Conservation (phyloP, 2,797 vertebrate genomes). For the Gymnoscopelus microlampas region DNA sequence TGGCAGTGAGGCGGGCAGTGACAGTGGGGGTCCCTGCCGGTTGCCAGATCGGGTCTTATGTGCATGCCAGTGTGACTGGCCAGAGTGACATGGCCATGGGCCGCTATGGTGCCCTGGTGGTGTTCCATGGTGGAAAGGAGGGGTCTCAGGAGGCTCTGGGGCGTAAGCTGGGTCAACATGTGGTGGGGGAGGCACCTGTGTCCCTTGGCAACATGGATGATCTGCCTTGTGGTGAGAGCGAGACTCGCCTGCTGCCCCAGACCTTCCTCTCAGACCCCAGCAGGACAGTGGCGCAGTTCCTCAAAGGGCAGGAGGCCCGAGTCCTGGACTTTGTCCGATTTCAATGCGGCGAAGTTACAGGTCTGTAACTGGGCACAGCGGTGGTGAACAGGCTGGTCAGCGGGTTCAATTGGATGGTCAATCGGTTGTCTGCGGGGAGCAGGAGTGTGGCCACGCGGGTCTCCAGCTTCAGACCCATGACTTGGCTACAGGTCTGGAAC, state of each 20-base stretch:
- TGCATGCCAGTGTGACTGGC: constrained; percentile 78
- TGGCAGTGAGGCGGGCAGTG: constrained; percentile 85
- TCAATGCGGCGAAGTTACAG: constrained; percentile 89
- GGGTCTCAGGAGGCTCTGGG: constrained; percentile 78
- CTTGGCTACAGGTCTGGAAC: too few relatives aligned
- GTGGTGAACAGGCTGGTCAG: too few relatives aligned
- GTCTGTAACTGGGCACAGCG: too few relatives aligned
- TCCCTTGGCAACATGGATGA: constrained; percentile 88
- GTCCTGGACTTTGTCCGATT: constrained; percentile 91
- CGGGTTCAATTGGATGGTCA: too few relatives aligned
- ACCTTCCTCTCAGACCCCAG: constrained; percentile 85
- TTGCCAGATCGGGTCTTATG: constrained; percentile 87
- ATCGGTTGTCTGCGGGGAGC: too few relatives aligned
- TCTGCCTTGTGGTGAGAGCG: constrained; percentile 81
- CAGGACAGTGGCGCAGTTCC: constrained; percentile 87
- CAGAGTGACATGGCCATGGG: constrained; percentile 82
- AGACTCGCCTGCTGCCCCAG: constrained; percentile 90
- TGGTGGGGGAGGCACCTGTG: constrained; percentile 89
- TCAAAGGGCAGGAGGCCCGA: constrained; percentile 79
- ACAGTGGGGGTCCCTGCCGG: constrained; percentile 82
- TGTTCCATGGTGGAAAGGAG: constrained; percentile 81
- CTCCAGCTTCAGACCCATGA: too few relatives aligned
- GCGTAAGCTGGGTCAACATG: constrained; percentile 87
- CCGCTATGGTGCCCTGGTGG: constrained; percentile 87
- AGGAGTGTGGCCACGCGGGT: too few relatives aligned